Evolutionary conservation across 1,140 invertebrate genomes (phyloP).

Genomic region (Leptinotarsa lineolata): DNA sequence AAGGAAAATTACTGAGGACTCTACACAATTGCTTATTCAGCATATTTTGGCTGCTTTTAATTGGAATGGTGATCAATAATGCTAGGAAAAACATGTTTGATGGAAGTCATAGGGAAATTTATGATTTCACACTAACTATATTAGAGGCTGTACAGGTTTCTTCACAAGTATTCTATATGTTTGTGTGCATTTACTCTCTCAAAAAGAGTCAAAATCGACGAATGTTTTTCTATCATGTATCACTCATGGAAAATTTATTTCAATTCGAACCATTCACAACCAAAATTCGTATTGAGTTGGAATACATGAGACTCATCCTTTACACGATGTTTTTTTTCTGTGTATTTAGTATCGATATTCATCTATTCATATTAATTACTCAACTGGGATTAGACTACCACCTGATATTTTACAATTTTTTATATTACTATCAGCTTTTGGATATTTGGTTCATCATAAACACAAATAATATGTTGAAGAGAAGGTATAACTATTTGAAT

Average conservation of each 20-base stretch:
- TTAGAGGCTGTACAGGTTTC: not conserved
- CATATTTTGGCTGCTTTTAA: not conserved
- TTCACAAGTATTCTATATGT: not conserved
- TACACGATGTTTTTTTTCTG: not conserved
- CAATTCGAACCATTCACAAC: not conserved
- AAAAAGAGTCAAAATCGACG: not conserved
- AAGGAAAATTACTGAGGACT: not conserved
- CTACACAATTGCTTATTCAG: not conserved
- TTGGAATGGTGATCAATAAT: not conserved
- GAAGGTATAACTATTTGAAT: not conserved
- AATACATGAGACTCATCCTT: not conserved
- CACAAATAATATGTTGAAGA: not conserved
- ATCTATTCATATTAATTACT: not conserved
- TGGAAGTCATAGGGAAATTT: not conserved
- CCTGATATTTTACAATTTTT: not conserved
- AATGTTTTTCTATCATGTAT: not conserved
- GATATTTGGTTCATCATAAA: not conserved
- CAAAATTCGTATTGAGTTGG: not conserved
- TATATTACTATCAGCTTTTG: slow-evolving; percentile 1
- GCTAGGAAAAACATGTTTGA: not conserved
- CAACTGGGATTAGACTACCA: not conserved
- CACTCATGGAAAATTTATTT: not conserved
- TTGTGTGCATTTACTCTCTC: not conserved
- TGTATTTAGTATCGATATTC: not conserved
- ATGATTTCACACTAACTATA: not conserved